Base-by-base conservation (phyloP, 1,140 invertebrate species). In the Dendrolimus punctatus region DNA sequence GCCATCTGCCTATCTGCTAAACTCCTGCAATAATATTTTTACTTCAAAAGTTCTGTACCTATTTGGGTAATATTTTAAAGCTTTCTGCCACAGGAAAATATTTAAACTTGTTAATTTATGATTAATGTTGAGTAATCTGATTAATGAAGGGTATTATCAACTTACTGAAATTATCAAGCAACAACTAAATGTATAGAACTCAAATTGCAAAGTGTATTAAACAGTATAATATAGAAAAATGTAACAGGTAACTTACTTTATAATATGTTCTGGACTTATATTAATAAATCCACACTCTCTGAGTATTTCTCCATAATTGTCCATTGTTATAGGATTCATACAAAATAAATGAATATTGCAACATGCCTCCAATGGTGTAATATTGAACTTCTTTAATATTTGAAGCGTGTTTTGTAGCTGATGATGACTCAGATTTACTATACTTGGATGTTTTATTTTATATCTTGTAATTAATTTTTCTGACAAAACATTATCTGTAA, bases 281-380 rank as follows among this genome's bases (percentile, higher is more conserved):
- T 78, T 65, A 7, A 79, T 45, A 60, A 89, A 89, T 0, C 87
- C 77, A 75, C 88, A 89, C 72, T 90, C 89, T 52, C 68, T 72
- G 4, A 90, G 66, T 42, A 90, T 88, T 63, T 80, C 84, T 49
- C 85, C 84, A 61, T 89, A 87, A 68, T 90, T 90, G 8, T 87
- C 81, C 54, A 90, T 70, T 39, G 88, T 88, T 50, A 88, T 76
- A 5, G 80, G 75, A 58, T 89, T 88, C 68, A 88, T 87, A 44
- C 81, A 82, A 42, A 90, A 86, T 5, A 90, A 68, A 74, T 88
- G 88, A n/a, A 87, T 87, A 53, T 89, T 74, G 7, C 73, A 36
- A 23, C 88, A 73, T 5, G 89, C 88, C 39, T 88, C 84, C 39
- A 80, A 59, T 1, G 80, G 61, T 8, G 66, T 79, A 37, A 88